A percentile compares a stretch with the other conserved stretches of the same genome.
Evolutionary conservation across 1,140 invertebrate genomes (phyloP).

Genomic region (Helicoverpa zea): DNA sequence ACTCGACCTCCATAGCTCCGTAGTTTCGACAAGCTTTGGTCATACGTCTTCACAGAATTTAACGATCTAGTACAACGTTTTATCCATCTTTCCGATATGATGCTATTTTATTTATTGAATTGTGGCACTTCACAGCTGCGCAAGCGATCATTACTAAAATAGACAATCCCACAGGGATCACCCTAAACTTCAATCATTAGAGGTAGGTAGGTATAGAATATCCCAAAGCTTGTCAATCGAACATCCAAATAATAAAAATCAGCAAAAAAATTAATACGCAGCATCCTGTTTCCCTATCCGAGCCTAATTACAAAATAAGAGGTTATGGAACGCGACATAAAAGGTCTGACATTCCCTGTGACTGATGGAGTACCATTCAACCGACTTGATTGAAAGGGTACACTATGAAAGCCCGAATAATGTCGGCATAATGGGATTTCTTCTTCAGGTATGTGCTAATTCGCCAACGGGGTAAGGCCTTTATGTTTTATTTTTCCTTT

Average conservation of each 20-base stretch:
- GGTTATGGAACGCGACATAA: slow-evolving; percentile 67
- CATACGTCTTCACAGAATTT: slow-evolving; percentile 53
- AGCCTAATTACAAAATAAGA: slow-evolving; percentile 71
- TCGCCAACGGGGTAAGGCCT: slow-evolving; percentile 41
- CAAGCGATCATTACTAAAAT: slow-evolving; percentile 37
- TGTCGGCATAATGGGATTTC: slow-evolving; percentile 68
- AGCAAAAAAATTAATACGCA: slow-evolving; percentile 56
- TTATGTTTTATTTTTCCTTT: slow-evolving; percentile 39
- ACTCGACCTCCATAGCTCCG: slow-evolving; percentile 61
- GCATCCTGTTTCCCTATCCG: slow-evolving; percentile 62
- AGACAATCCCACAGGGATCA: neutral
- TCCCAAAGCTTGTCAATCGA: slow-evolving; percentile 8
- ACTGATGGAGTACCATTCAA: slow-evolving; percentile 79
- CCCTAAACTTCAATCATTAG: slow-evolving; percentile 23
- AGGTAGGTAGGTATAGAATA: slow-evolving; percentile 13
- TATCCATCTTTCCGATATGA: slow-evolving; percentile 55
- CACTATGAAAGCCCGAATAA: slow-evolving; percentile 68
- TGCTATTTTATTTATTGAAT: neutral
- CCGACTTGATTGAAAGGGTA: slow-evolving; percentile 75
- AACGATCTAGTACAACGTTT: slow-evolving; percentile 57
- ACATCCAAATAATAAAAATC: slow-evolving; percentile 44
- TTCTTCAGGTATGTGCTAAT: slow-evolving; percentile 65
- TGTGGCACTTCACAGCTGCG: neutral
- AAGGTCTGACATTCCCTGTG: slow-evolving; percentile 66
- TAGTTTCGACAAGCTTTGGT: slow-evolving; percentile 27